Evolutionary conservation across 2,888 invertebrate species (phyloP).

Genomic region (Luffia ferchaultella): DNA sequence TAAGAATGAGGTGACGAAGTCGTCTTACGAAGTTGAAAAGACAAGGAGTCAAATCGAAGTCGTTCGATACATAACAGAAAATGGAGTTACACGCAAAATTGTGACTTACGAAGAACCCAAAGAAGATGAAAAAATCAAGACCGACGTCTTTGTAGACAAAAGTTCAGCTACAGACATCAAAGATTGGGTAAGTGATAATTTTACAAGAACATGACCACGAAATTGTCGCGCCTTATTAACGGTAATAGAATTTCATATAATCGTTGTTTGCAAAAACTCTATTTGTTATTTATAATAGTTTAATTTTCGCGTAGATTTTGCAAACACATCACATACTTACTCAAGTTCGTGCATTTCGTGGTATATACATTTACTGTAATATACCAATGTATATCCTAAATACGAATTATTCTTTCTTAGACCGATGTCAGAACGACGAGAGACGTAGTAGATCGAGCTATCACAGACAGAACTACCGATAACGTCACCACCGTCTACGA

Average conservation of each 20-base stretch:
- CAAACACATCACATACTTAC: too few species aligned
- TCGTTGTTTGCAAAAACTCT: not conserved
- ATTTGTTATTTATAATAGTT: too few species aligned
- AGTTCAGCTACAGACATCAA: conserved; percentile 55
- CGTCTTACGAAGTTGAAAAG: conserved; percentile 54
- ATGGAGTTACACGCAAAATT: conserved; percentile 53
- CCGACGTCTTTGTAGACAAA: conserved; percentile 60
- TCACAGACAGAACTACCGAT: conserved; percentile 49
- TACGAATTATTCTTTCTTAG: too few species aligned
- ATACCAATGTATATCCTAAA: too few species aligned
- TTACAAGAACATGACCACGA: too few species aligned
- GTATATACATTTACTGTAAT: too few species aligned
- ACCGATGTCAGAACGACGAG: conserved; percentile 58
- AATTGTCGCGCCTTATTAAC: not conserved
- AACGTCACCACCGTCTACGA: conserved; percentile 56
- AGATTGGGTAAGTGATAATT: conserved; percentile 53
- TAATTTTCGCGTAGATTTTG: too few species aligned
- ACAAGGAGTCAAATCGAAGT: conserved; percentile 59
- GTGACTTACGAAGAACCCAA: conserved; percentile 61
- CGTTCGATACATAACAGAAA: conserved; percentile 53
- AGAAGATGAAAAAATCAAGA: conserved; percentile 55
- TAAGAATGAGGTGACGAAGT: conserved; percentile 44
- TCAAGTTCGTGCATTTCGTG: too few species aligned
- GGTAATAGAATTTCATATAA: not conserved
- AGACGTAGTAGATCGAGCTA: conserved; percentile 59